Base-by-base conservation (phyloP, 2,113 vertebrate species). In the Charina bottae region DNA sequence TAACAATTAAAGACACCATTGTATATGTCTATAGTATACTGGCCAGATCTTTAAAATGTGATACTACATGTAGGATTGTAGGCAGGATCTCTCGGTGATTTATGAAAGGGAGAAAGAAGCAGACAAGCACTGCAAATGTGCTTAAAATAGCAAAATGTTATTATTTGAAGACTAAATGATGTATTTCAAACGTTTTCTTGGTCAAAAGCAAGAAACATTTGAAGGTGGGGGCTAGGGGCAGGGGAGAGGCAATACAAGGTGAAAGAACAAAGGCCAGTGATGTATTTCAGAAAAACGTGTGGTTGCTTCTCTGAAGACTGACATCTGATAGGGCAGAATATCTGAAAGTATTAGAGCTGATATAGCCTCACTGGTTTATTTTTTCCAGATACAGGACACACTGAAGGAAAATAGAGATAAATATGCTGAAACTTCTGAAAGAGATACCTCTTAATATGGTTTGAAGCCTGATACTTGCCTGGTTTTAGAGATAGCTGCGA, bases 11-110 rank as follows among this genome's bases (percentile, higher is more conserved):
- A 91, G 93, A 87, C 92, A 95, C 42, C 0, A 87, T 89, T 88
- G 89, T 93, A 93, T 94, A 94, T 7, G 19, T 88, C 58, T 42
- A 94, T 94, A 95, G 91, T 92, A 92, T 89, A 85, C 46, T 64
- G 46, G 46, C 72, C 78, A 49, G 90, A 23, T 59, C 78, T 53
- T 83, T 28, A 83, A 90, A 83, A 59, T 72, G 72, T 42, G 72
- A 42, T 42, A 78, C 72, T 78, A 42, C 72, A 78, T 78, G 72
- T 42, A 21, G 17, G 68, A 78, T 78, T 78, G 72, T 78, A 78
- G 42, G 33, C 15, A 83, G 55, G 55, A 26, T 59, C 55, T 46
- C 12, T 37, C 2, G 13, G 33, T 78, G 89, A 28, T 90, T 8
- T 58, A 4, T 56, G 49, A 59, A 37, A 33, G 33, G 15, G 42